phyloP scores from a whole-genome alignment of 2,888 invertebrate genomes.

The Spodoptera littoralis region DNA sequence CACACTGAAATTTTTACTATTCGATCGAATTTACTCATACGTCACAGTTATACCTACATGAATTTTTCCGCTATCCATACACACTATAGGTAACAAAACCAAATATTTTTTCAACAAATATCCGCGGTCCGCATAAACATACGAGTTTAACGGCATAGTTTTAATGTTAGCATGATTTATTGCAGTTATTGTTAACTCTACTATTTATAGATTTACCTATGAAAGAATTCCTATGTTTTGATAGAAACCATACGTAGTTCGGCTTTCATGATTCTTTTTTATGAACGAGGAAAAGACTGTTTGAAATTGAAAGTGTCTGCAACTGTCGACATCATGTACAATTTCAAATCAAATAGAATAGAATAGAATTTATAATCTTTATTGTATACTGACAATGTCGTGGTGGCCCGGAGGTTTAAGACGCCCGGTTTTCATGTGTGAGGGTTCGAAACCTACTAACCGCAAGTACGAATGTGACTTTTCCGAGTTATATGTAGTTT shows the following conservation, averaged over 20 bases:
- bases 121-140: slow-evolving; percentile 18
- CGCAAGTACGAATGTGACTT: too few relatives aligned
- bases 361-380: too few relatives aligned
- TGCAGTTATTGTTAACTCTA: slow-evolving; percentile 5
- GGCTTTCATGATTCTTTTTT: slow-evolving; percentile 9
- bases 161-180: slow-evolving; percentile 17
- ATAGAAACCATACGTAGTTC: slow-evolving; percentile 26
- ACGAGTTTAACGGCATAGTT: slow-evolving; percentile 8
- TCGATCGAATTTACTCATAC: too few relatives aligned
- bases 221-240: slow-evolving; percentile 9
- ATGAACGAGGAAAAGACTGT: not conserved
- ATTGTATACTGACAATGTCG: too few relatives aligned
- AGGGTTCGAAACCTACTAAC: too few relatives aligned
- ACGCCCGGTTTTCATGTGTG: too few relatives aligned
- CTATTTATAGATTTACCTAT: slow-evolving; percentile 16
- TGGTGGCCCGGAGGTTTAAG: too few relatives aligned
- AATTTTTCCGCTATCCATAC: not conserved
- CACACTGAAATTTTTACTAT: too few relatives aligned
- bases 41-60: not conserved
- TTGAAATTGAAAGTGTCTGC: too few relatives aligned
- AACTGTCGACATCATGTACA: too few relatives aligned
- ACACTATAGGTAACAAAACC: not conserved
- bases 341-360: too few relatives aligned
- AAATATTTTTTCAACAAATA: slow-evolving; percentile 17
- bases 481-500: too few relatives aligned